Conservation (phyloP, 2,113 vertebrate species). For the Peromyscus polionotus region DNA sequence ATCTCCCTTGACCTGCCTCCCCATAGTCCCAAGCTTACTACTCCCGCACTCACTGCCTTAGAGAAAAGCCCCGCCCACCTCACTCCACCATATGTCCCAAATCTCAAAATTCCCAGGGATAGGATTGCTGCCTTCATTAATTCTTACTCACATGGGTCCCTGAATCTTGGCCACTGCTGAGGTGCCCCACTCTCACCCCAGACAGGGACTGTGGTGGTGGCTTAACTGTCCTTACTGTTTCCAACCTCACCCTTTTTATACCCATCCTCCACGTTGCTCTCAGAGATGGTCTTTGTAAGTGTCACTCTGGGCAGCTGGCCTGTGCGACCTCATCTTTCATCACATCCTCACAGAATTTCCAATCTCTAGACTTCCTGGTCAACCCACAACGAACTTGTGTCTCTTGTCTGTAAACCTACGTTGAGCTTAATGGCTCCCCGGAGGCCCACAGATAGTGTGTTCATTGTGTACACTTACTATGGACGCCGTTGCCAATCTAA, state of each 20-base stretch:
- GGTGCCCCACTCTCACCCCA: not conserved
- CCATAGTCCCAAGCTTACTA: not conserved
- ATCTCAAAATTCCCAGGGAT: not conserved
- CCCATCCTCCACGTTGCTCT: not conserved
- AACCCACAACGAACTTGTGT: not conserved
- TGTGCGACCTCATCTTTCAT: not conserved
- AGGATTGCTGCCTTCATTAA: not conserved
- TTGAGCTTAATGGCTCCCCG: not conserved
- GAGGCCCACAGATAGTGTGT: not conserved
- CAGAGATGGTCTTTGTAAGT: conserved; percentile 7
- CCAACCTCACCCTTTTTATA: not conserved
- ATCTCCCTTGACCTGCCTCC: not conserved
- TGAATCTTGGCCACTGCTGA: too few relatives aligned
- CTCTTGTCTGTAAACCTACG: not conserved
- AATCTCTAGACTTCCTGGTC: not conserved
- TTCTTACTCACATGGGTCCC: not conserved
- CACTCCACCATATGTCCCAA: not conserved
- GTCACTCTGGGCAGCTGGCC: not conserved
- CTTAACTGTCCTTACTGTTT: not conserved
- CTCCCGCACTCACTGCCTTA: not conserved
- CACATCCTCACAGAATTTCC: not conserved
- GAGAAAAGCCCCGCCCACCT: not conserved
- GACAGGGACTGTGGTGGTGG: not conserved
- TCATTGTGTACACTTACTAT: not conserved
- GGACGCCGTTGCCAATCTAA: not conserved